Evolutionary conservation across 2,888 invertebrate species (phyloP), one percentile per base, ranked within the genome.

Genomic region (Lathronympha strigana): DNA sequence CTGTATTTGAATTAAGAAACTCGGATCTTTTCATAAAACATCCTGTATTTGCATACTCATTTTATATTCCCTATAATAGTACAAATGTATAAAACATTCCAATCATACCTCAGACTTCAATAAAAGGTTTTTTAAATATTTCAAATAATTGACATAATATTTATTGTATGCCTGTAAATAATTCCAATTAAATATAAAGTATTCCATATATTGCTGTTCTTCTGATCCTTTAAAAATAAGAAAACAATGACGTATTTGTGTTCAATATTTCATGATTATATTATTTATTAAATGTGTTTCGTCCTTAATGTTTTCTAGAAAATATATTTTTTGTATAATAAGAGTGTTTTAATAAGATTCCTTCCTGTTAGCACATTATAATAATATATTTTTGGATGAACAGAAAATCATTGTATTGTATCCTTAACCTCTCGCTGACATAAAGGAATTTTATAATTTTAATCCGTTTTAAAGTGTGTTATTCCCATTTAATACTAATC

Each of bases 321-420:
- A 63, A 63, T 55, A 63, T 54, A 54, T 47, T 47, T 55, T 62
- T 63, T 51, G n/a, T n/a, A 47, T 51, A 11, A 28, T 19, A 36
- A 58, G 23, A 13, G 4, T n/a, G 21, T 45, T 45, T 19, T 4
- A 8, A 45, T 21, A 19, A 9, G 19, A 9, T 9, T 43, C 8
- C 6, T 45, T 45, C 1, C 1, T 4, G 13, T 21, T 45, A 21
- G 2, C 21, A 8, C 38, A n/a, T 9, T 21, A 8, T 1, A 3
- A 13, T 21, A 3, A 19, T 4, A 45, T 13, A 21, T 8, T 45
- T 5, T 47, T 2, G 19, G 4, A 17, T 45, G 38, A 38, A n/a
- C n/a, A n/a, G n/a, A n/a, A n/a, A n/a, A n/a, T n/a, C n/a, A n/a
- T n/a, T n/a, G n/a, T n/a, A n/a, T n/a, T n/a, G n/a, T n/a, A n/a